These are phyloP conservation scores for Orussus abietinus DNA, from an alignment of 1,140 invertebrate genomes.

Conservation along the genomic window DNA sequence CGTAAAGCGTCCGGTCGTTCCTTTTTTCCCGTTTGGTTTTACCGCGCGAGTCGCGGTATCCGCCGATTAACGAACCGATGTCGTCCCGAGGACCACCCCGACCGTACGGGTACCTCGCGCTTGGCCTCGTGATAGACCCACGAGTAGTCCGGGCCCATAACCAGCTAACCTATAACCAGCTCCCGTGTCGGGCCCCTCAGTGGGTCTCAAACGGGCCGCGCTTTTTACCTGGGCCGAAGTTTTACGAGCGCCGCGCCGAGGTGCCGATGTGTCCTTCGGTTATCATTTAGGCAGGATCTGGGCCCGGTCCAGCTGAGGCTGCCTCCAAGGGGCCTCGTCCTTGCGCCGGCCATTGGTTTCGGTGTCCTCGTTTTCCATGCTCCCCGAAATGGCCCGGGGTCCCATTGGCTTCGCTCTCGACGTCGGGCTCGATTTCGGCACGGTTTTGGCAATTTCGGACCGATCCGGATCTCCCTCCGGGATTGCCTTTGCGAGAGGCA, in stretches of 20 bases:
- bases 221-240: constrained; percentile 49
- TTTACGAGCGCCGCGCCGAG: constrained; percentile 54
- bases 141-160: constrained; percentile 32
- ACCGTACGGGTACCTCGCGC: constrained; percentile 36
- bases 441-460: too few relatives aligned
- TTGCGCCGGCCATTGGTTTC: too few relatives aligned
- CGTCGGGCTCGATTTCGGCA: too few relatives aligned
- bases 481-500: too few relatives aligned
- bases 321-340: neutral
- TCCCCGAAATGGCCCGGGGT: too few relatives aligned
- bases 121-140: constrained; percentile 22
- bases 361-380: too few relatives aligned
- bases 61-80: constrained; percentile 51
- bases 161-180: constrained; percentile 44
- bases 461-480: too few relatives aligned
- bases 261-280: constrained; percentile 52
- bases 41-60: constrained; percentile 35
- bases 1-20: too few relatives aligned
- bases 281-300: constrained; percentile 50
- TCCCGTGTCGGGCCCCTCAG: constrained; percentile 28
- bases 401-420: too few relatives aligned
- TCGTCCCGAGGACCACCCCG: constrained; percentile 46
- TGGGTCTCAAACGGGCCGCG: constrained; percentile 46
- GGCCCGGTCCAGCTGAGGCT: too few relatives aligned
- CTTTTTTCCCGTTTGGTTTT: constrained; percentile 25